Conservation (phyloP, 2,888 invertebrate genomes). For the Pedicia rivosa region DNA sequence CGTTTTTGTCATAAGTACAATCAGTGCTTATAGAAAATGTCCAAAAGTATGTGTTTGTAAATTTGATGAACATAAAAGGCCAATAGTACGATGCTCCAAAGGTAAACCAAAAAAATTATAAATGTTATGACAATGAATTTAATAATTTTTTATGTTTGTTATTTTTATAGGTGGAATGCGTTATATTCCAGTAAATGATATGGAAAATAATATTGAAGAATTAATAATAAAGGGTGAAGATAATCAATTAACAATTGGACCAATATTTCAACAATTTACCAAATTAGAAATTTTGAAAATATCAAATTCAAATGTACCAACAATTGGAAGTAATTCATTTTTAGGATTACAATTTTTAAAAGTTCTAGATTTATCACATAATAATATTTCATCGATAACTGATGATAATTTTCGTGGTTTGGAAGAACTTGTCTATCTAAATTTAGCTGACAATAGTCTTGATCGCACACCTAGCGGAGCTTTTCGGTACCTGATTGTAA, state of each 20-base stretch:
- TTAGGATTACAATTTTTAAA: slow-evolving; percentile 54
- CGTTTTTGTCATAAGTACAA: too few species aligned
- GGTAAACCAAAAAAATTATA: too few species aligned
- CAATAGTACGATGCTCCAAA: too few species aligned
- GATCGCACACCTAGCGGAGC: slow-evolving; percentile 57
- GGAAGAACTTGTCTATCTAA: slow-evolving; percentile 50
- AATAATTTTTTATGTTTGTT: too few species aligned
- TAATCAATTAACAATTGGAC: slow-evolving; percentile 54
- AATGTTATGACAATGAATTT: too few species aligned
- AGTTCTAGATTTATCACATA: slow-evolving; percentile 44
- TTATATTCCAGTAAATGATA: slow-evolving; percentile 45
- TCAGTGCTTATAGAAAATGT: too few species aligned
- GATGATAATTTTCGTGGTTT: slow-evolving; percentile 65
- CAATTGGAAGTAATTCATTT: slow-evolving; percentile 63
- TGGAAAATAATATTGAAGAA: slow-evolving; percentile 47
- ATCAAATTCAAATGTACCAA: slow-evolving; percentile 53
- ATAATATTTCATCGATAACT: slow-evolving; percentile 51
- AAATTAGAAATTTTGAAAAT: slow-evolving; percentile 55
- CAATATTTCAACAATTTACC: slow-evolving; percentile 42
- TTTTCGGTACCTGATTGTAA: slow-evolving; percentile 46
- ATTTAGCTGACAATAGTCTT: slow-evolving; percentile 59
- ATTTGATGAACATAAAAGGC: too few species aligned
- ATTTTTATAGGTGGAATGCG: too few species aligned
- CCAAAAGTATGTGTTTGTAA: too few species aligned
- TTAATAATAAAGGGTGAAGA: slow-evolving; percentile 50